These are phyloP conservation scores for Leptarthrus brevirostris DNA, from an alignment of 2,888 invertebrate genomes.

Conservation along the genomic window DNA sequence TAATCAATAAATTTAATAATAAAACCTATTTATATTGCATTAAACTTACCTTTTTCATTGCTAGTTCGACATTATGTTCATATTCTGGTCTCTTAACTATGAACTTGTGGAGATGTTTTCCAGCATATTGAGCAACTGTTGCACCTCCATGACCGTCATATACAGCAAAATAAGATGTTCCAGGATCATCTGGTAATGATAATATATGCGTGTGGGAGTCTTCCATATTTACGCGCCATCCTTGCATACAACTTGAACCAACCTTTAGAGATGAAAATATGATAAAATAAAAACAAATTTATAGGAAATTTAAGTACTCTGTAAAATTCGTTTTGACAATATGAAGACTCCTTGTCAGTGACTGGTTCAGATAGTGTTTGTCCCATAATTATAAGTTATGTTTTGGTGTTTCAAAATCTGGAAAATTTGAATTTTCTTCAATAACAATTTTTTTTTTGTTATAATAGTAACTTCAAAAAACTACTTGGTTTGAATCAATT, in stretches of 20 bases:
- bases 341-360: constrained; percentile 86
- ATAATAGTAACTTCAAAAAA: too few relatives aligned
- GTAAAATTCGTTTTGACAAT: constrained; percentile 78
- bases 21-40: too few relatives aligned
- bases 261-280: constrained; percentile 67
- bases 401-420: too few relatives aligned
- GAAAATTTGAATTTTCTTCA: too few relatives aligned
- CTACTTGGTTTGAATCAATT: too few relatives aligned
- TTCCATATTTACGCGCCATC: constrained; percentile 99
- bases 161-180: constrained; percentile 94
- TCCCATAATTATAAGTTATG: constrained; percentile 77
- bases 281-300: neutral
- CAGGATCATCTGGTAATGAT: constrained; percentile 91
- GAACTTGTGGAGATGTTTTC: constrained; percentile 93
- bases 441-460: too few relatives aligned
- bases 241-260: constrained; percentile 99
- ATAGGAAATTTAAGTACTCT: constrained; percentile 58
- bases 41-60: constrained; percentile 79
- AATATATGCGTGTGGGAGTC: constrained; percentile 98
- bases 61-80: constrained; percentile 82
- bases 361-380: constrained; percentile 97
- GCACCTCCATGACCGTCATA: constrained; percentile 83
- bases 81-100: constrained; percentile 87
- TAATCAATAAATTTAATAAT: too few relatives aligned
- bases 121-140: constrained; percentile 93